phyloP scores from a whole-genome alignment of 2,113 vertebrate species.

The Trachemys scripta region DNA sequence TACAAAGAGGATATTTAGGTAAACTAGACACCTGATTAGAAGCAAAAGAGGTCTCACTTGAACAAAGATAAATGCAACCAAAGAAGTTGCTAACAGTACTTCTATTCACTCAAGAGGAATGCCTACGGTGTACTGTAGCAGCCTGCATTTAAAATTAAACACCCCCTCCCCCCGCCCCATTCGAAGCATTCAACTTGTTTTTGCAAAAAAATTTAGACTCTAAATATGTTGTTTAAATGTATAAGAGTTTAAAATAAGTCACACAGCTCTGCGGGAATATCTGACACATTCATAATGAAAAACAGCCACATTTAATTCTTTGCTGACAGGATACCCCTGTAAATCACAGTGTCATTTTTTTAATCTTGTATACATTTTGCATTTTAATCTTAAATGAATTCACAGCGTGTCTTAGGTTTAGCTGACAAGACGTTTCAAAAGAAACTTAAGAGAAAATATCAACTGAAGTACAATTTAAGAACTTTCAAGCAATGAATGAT shows the following conservation, averaged over 20 bases:
- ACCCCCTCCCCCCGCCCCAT: conserved; percentile 30
- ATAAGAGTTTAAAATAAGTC: conserved; percentile 78
- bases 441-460: conserved; percentile 43
- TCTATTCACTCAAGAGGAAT: not conserved
- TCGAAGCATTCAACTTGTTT: conserved; percentile 66
- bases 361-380: conserved; percentile 64
- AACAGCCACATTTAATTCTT: conserved; percentile 65
- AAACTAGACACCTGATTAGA: not conserved
- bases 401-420: conserved; percentile 36
- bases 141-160: conserved; percentile 51
- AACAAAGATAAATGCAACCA: not conserved
- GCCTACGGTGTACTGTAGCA: not conserved
- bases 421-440: conserved; percentile 59
- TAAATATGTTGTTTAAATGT: conserved; percentile 83
- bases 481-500: conserved; percentile 3
- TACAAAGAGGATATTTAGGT: not conserved
- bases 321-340: conserved; percentile 52
- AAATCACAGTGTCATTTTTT: conserved; percentile 73
- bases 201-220: conserved; percentile 50
- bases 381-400: conserved; percentile 70
- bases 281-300: conserved; percentile 77
- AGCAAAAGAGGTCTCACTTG: not conserved
- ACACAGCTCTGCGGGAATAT: conserved; percentile 53
- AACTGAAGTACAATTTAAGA: conserved; percentile 24
- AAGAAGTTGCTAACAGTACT: not conserved